phyloP scores from a whole-genome alignment of 2,888 invertebrate genomes.

The Andrena bucephala region DNA sequence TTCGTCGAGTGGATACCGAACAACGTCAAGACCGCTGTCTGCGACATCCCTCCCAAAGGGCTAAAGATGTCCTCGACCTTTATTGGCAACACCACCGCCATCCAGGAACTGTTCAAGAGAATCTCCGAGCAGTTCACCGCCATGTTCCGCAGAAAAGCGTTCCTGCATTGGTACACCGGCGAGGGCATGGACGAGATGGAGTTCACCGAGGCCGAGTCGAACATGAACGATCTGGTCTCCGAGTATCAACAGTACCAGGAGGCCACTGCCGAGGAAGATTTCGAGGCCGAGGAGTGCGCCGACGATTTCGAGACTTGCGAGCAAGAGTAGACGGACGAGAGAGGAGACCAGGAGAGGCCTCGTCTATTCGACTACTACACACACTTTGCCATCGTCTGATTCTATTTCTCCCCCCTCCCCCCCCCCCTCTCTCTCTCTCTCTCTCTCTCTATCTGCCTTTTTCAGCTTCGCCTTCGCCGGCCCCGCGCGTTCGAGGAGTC shows the following conservation, averaged over 20 bases:
- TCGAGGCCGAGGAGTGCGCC: conserved; percentile 91
- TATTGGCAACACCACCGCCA: conserved; percentile 95
- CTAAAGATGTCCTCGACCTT: conserved; percentile 96
- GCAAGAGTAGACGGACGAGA: conserved; percentile 71
- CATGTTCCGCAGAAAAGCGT: conserved; percentile 98
- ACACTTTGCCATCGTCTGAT: not conserved
- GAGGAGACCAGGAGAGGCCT: no score
- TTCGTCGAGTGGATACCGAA: conserved; percentile 93
- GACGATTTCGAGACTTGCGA: conserved; percentile 85
- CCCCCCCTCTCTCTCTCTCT: not conserved
- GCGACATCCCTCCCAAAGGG: conserved; percentile 92
- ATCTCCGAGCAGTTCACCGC: conserved; percentile 96
- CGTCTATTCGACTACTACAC: no score
- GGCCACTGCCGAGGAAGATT: conserved; percentile 95
- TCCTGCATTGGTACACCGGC: conserved; percentile 99
- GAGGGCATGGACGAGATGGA: conserved; percentile 99
- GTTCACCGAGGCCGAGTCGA: conserved; percentile 98
- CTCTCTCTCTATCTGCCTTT: not conserved
- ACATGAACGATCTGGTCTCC: conserved; percentile 97
- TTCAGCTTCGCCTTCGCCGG: not conserved
- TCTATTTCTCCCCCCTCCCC: no score
- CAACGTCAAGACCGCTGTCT: conserved; percentile 93
- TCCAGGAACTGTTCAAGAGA: conserved; percentile 96
- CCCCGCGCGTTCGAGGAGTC: conserved; percentile 1
- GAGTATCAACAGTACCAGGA: conserved; percentile 98